Conservation (phyloP, 2,888 invertebrate species). For the Drosophila siamana region DNA sequence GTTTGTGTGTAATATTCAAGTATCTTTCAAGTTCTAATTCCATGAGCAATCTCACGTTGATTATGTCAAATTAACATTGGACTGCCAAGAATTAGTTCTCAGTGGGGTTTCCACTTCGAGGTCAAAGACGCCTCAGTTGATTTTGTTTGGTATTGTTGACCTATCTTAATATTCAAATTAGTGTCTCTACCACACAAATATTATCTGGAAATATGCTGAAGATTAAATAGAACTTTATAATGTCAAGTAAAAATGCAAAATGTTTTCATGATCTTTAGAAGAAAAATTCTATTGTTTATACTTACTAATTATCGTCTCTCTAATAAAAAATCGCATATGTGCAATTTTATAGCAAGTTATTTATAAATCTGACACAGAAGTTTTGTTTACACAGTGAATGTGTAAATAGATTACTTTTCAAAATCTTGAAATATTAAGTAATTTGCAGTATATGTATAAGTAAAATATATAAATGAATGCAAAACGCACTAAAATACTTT, state of each 20-base stretch:
- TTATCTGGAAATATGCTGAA: too few species aligned
- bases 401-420: too few species aligned
- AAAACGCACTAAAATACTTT: too few species aligned
- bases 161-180: conserved; percentile 2
- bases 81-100: conserved; percentile 4
- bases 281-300: too few species aligned
- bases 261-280: too few species aligned
- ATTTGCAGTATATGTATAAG: too few species aligned
- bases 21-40: conserved; percentile 33
- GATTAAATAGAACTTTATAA: not conserved
- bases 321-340: too few species aligned
- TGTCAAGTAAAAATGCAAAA: too few species aligned
- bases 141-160: not conserved
- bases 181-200: not conserved
- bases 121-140: not conserved
- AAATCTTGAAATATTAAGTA: too few species aligned
- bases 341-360: not conserved
- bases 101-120: conserved; percentile 1
- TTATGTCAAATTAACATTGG: conserved; percentile 60
- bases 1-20: conserved; percentile 11
- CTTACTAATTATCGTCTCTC: too few species aligned
- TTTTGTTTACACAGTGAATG: too few species aligned
- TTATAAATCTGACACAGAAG: not conserved
- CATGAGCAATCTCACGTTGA: conserved; percentile 42
- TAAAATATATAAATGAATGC: too few species aligned